These are phyloP conservation scores for Mayetiola destructor DNA, from an alignment of 2,888 invertebrate genomes.

Conservation along the genomic window DNA sequence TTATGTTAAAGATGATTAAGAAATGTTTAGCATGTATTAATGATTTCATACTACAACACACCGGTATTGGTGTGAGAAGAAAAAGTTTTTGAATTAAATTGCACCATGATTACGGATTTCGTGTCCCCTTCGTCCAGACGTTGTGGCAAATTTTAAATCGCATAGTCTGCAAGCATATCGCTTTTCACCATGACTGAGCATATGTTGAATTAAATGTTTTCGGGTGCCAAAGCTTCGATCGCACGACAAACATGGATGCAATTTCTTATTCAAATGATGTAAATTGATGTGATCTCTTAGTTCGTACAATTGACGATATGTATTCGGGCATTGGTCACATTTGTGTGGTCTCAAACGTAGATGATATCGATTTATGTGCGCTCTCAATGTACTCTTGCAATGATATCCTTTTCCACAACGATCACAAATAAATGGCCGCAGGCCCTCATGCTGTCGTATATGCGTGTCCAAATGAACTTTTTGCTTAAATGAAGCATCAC, in stretches of 20 bases:
- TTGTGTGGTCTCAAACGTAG: neutral
- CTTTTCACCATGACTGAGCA: neutral
- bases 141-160: constrained; percentile 9
- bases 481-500: neutral
- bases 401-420: neutral
- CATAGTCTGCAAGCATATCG: neutral
- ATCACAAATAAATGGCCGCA: neutral
- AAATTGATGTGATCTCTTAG: constrained; percentile 4
- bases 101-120: constrained; percentile 4
- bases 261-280: neutral
- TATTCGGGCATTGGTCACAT: constrained; percentile 4
- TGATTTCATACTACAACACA: no score
- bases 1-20: no score
- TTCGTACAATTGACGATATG: neutral
- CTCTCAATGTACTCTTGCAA: neutral
- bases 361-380: constrained; percentile 3
- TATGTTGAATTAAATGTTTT: constrained; percentile 1
- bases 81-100: no score
- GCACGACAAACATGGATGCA: neutral
- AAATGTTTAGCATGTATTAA: no score
- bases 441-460: neutral
- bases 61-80: no score
- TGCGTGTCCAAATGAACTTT: constrained; percentile 3
- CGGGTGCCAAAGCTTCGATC: neutral
- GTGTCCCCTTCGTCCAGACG: neutral